Conservation (phyloP, 2,888 invertebrate genomes). For the Oscheius sp. region DNA sequence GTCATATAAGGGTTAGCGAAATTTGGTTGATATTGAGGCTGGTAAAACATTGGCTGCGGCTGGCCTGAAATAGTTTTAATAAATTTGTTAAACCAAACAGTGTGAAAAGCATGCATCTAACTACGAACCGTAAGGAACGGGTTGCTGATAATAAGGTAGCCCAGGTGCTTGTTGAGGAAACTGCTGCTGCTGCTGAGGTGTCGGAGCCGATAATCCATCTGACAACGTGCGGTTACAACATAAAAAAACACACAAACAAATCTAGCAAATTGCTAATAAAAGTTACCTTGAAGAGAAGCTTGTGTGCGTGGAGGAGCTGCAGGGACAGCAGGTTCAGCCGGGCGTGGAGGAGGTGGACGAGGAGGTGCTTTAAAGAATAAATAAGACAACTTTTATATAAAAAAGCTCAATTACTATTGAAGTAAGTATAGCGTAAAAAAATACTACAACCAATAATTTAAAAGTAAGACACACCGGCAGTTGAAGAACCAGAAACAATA, state of each 20-base stretch:
- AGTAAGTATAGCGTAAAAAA: not conserved
- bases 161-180: constrained; percentile 36
- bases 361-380: constrained; percentile 36
- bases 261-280: not conserved
- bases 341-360: constrained; percentile 54
- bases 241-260: constrained; percentile 27
- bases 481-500: constrained; percentile 54
- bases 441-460: not conserved
- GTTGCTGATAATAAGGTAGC: constrained; percentile 47
- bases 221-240: constrained; percentile 3
- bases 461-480: not conserved
- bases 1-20: constrained; percentile 57
- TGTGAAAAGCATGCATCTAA: not conserved
- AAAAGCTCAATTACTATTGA: not conserved
- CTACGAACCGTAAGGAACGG: constrained; percentile 38
- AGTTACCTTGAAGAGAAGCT: constrained; percentile 50
- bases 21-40: constrained; percentile 51
- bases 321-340: constrained; percentile 42
- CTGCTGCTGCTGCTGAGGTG: constrained; percentile 39
- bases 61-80: constrained; percentile 25
- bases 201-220: constrained; percentile 15
- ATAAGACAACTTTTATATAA: not conserved
- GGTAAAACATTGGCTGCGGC: constrained; percentile 47
- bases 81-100: not conserved
- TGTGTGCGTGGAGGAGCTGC: constrained; percentile 59